Percentiles rank a stretch among this genome's conserved stretches.
Evolutionary conservation across 2,113 vertebrate species (phyloP).

Genomic region (Aptenodytes patagonicus): DNA sequence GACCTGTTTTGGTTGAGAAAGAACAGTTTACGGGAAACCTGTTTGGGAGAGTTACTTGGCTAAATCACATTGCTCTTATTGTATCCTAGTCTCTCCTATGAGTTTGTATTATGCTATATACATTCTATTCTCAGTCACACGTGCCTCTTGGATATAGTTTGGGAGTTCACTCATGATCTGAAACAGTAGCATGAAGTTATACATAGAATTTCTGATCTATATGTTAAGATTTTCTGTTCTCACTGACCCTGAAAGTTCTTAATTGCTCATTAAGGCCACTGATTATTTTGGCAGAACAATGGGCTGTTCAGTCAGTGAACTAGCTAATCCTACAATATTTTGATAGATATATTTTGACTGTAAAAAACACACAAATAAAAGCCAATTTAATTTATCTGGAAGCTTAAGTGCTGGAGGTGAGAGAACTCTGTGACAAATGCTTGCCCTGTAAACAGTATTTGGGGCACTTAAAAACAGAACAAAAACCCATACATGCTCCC

Average conservation of each 20-base stretch:
- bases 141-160: not conserved
- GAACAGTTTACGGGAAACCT: not conserved
- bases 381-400: not conserved
- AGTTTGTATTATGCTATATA: not conserved
- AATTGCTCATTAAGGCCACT: not conserved
- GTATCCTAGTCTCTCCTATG: not conserved
- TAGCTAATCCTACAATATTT: not conserved
- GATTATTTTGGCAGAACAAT: not conserved
- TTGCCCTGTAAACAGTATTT: not conserved
- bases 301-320: not conserved
- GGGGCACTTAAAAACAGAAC: not conserved
- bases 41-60: not conserved
- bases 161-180: not conserved
- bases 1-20: not conserved
- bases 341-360: not conserved
- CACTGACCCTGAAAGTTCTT: not conserved
- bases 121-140: accelerated
- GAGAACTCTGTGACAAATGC: not conserved
- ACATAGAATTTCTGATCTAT: not conserved
- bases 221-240: not conserved
- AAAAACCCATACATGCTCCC: not conserved
- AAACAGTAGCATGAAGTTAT: not conserved
- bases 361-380: not conserved
- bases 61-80: not conserved
- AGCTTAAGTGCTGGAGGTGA: not conserved